A percentile compares a stretch with the other conserved stretches of the same genome.
Conservation (phyloP, 2,797 vertebrate species). For the Enteromius anoplus region DNA sequence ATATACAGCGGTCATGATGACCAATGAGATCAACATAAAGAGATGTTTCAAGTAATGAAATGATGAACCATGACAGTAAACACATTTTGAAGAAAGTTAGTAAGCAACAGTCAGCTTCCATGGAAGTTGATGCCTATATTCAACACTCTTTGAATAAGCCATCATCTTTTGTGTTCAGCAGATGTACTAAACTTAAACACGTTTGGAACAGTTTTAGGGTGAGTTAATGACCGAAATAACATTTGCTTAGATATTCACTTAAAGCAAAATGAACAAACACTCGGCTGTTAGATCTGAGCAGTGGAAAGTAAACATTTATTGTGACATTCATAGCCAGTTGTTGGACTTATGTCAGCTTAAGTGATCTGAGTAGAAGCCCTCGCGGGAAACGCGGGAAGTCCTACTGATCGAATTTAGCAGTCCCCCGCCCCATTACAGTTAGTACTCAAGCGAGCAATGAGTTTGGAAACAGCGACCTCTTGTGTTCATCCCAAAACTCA, state of each 20-base stretch:
- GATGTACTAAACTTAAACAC: not conserved
- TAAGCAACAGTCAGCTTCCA: not conserved
- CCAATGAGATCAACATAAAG: not conserved
- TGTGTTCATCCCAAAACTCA: not conserved
- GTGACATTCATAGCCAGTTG: not conserved
- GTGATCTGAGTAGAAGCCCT: not conserved
- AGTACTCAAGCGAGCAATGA: not conserved
- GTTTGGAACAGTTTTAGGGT: not conserved
- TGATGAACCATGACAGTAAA: not conserved
- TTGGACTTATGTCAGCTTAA: not conserved
- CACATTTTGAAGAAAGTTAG: not conserved
- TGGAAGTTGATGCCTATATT: not conserved
- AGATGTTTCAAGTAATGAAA: not conserved
- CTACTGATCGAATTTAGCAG: not conserved
- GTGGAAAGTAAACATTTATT: slow-evolving; percentile 10
- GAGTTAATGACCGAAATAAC: not conserved
- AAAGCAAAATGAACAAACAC: slow-evolving; percentile 7
- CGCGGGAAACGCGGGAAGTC: not conserved
- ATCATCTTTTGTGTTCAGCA: not conserved
- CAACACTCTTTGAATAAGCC: not conserved
- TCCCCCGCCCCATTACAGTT: not conserved
- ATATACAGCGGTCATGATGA: not conserved
- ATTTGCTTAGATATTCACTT: not conserved
- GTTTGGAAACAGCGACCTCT: not conserved
- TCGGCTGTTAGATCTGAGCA: not conserved